Base-by-base conservation (phyloP, 2,797 vertebrate species). In the Malacoraja senta region DNA sequence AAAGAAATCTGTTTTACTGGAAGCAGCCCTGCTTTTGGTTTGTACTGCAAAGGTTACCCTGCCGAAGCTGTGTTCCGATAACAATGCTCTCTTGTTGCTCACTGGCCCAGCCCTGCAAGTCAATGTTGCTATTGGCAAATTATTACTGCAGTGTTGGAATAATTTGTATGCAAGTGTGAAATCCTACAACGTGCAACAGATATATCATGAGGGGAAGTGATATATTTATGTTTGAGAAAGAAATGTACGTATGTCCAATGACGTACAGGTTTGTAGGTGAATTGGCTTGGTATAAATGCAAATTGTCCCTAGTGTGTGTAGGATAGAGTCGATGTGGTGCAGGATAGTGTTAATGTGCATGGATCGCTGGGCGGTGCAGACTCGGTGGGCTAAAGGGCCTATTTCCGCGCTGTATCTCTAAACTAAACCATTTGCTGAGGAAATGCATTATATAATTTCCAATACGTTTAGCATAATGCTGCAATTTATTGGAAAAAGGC, bases 1-100 rank as follows among this genome's bases (percentile, higher is more conserved):
- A 68, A 88, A 88, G 17, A 68, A 88, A 88, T 32, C n/a, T 32
- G 32, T 68, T 68, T 88, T 88, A 88, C 84, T 88, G 84, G 63
- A 63, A 88, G n/a, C 84, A 32, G 84, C 17, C 68, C n/a, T 68
- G 63, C 61, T 35, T 88, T 68, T 63, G 9, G 63, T 21, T 88
- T 0, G n/a, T 68, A 35, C 44, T 68, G 68, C 32, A 35, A 32
- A n/a, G 61, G 84, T 88, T 68, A 65, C 61, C 0, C 13, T 19
- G 35, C 61, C 68, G 32, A 17, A 68, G 61, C 19, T 35, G 84
- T 24, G 17, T 68, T 68, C n/a, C 19, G 68, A 68, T 88, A 65
- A 35, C 65, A 68, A 65, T 88, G 61, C 63, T 68, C 17, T 68
- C 61, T 88, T 21, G 84, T 63, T 86, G 61, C 61, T 68, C 84